phyloP scores from a whole-genome alignment of 2,888 invertebrate species.

The Sericinus montela region DNA sequence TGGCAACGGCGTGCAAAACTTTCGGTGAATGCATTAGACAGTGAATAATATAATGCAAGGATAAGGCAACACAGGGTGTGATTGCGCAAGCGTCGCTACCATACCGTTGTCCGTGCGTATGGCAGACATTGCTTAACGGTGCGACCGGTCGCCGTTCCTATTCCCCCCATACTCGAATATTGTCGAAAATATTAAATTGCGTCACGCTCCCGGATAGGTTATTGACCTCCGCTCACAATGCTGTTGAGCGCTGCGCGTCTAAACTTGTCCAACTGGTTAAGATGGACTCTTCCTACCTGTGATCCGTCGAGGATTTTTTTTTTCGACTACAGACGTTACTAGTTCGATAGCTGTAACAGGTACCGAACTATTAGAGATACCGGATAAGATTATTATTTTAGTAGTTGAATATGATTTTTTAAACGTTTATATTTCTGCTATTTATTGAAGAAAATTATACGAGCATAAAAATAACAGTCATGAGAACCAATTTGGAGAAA shows the following conservation, averaged over 20 bases:
- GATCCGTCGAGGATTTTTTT: too few species aligned
- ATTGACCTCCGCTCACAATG: slow-evolving; percentile 4
- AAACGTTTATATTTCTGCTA: too few species aligned
- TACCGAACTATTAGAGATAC: too few species aligned
- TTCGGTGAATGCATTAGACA: not conserved
- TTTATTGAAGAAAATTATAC: too few species aligned
- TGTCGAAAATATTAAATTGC: slow-evolving; percentile 15
- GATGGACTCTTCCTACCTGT: too few species aligned
- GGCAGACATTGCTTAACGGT: slow-evolving; percentile 2
- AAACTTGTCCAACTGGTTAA: not conserved
- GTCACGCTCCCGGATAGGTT: slow-evolving; percentile 11
- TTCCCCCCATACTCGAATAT: slow-evolving; percentile 7
- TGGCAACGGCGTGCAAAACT: too few species aligned
- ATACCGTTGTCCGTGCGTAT: slow-evolving; percentile 10
- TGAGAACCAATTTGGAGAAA: too few species aligned
- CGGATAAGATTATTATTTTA: too few species aligned
- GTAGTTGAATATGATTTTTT: too few species aligned
- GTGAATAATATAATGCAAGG: slow-evolving; percentile 7
- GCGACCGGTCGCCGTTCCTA: slow-evolving; percentile 5
- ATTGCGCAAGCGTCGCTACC: slow-evolving; percentile 1
- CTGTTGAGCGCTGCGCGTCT: not conserved
- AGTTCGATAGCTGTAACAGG: too few species aligned
- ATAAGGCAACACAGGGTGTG: slow-evolving; percentile 4
- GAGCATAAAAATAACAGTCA: too few species aligned
- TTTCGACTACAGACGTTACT: too few species aligned